Conservation (phyloP, 2,113 vertebrate genomes). For the Eubucco bourcierii region DNA sequence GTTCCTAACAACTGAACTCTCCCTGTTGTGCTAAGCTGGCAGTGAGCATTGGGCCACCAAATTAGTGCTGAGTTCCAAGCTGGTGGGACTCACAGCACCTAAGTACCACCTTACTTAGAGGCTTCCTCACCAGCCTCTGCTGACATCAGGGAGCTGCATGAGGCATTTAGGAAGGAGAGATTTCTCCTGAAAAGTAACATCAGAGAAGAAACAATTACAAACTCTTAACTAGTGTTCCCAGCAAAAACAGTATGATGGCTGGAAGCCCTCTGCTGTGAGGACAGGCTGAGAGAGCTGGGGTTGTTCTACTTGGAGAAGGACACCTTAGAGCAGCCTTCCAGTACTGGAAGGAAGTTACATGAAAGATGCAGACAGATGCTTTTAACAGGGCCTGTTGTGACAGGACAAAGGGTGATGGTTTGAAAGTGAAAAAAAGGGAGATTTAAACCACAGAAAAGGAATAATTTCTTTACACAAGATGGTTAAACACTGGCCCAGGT, state of each 20-base stretch:
- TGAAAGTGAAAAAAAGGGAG: neutral
- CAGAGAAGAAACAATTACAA: neutral
- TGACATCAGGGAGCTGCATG: accelerated
- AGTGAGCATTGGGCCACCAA: neutral
- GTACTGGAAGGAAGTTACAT: neutral
- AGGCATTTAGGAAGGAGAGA: neutral
- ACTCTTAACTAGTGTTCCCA: neutral
- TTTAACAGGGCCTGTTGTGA: neutral
- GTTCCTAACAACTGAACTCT: too few species aligned
- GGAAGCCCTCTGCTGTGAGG: neutral
- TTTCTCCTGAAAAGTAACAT: neutral
- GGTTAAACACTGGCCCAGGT: neutral
- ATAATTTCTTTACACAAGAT: neutral
- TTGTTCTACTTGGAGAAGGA: neutral
- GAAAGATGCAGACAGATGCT: neutral
- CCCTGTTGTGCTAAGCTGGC: accelerated
- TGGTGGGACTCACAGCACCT: neutral
- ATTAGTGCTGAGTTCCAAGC: accelerated
- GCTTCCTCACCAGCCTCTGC: neutral
- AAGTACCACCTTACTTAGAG: neutral
- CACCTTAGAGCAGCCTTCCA: neutral
- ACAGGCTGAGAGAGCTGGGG: neutral
- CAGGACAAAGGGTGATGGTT: neutral
- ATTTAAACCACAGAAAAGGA: neutral
- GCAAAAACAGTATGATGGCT: neutral